Percentiles rank a stretch among this genome's conserved stretches.
Conservation (phyloP, 2,888 invertebrate species). For the Hoplodrina blanda region DNA sequence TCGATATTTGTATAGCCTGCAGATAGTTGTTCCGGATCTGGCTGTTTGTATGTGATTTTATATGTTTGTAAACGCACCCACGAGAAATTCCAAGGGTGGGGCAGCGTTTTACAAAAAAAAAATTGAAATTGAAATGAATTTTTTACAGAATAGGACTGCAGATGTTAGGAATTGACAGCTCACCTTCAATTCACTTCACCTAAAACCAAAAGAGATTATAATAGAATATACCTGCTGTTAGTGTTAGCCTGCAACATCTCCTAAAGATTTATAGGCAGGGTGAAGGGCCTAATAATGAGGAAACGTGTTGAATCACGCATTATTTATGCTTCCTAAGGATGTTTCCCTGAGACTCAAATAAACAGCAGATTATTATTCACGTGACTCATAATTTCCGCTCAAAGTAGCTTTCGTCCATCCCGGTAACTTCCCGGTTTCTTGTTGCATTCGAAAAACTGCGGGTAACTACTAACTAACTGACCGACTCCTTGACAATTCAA, state of each 20-base stretch:
- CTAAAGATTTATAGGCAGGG: constrained; percentile 29
- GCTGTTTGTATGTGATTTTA: no score
- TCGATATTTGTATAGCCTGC: no score
- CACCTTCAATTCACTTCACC: background rate
- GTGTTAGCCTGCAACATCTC: constrained; percentile 9
- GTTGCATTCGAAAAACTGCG: no score
- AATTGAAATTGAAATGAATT: no score
- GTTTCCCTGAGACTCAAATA: constrained; percentile 8
- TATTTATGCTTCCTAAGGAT: constrained; percentile 1
- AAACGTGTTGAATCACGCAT: constrained; percentile 5
- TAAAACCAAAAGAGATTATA: background rate
- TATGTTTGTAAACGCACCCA: no score
- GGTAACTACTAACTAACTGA: no score
- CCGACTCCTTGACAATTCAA: no score
- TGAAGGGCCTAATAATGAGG: constrained; percentile 28
- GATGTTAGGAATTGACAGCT: no score
- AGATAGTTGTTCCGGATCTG: no score
- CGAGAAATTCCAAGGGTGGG: no score
- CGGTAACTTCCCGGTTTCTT: background rate
- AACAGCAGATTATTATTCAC: background rate
- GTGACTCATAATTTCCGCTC: constrained; percentile 10
- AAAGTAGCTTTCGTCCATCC: background rate
- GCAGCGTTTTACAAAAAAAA: no score
- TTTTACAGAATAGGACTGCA: no score
- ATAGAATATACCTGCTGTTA: background rate